Evolutionary conservation across 2,888 invertebrate genomes (phyloP).

Genomic region (Volucella inanis): DNA sequence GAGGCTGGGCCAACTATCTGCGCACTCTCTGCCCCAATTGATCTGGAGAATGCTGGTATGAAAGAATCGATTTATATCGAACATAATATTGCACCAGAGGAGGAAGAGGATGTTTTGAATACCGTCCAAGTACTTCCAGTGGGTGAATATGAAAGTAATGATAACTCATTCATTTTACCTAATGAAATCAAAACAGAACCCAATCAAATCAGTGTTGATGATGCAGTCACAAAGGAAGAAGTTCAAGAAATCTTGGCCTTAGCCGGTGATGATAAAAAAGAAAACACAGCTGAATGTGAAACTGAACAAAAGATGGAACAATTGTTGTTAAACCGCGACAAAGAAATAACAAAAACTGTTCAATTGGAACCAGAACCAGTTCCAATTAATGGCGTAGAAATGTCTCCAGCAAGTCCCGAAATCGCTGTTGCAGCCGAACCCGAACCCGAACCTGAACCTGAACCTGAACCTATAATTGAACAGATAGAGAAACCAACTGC

Average conservation of each 20-base stretch:
- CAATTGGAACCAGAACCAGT: conserved; percentile 33
- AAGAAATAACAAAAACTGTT: conserved; percentile 57
- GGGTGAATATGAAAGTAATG: conserved; percentile 73
- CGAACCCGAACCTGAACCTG: conserved; percentile 11
- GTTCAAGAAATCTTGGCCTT: conserved; percentile 50
- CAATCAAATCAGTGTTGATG: not conserved
- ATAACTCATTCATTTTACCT: conserved; percentile 69
- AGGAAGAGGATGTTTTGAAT: conserved; percentile 79
- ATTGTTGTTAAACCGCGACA: conserved; percentile 54
- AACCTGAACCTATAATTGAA: conserved; percentile 25
- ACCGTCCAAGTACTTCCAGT: conserved; percentile 81
- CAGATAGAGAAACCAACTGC: conserved; percentile 9
- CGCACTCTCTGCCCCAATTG: conserved; percentile 62
- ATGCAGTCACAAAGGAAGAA: conserved; percentile 49
- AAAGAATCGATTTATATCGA: conserved; percentile 79
- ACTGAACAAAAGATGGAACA: conserved; percentile 62
- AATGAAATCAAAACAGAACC: conserved; percentile 1
- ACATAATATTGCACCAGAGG: conserved; percentile 43
- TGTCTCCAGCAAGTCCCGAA: conserved; percentile 39
- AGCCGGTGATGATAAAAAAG: conserved; percentile 36
- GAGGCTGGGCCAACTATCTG: conserved; percentile 21
- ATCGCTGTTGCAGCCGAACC: not conserved
- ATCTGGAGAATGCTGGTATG: conserved; percentile 77
- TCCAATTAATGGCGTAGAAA: conserved; percentile 60
- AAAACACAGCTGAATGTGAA: conserved; percentile 22